Base-by-base conservation (phyloP, 2,113 vertebrate species). In the Atractosteus spatula region DNA sequence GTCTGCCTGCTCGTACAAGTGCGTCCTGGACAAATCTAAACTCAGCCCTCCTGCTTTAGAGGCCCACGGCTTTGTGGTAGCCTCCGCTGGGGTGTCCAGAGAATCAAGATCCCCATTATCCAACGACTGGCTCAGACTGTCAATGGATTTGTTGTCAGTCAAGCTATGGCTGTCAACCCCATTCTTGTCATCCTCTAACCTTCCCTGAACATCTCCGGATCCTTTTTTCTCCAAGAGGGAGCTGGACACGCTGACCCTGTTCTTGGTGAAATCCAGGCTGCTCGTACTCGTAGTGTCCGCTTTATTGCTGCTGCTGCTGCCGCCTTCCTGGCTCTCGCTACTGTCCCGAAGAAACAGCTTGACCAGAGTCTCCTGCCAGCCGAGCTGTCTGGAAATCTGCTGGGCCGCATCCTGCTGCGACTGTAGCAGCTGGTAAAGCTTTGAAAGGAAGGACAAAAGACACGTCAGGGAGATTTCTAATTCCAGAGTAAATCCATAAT, bases 311-410 rank as follows among this genome's bases (percentile, higher is more conserved):
- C 41, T 72, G 62, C 7, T 82, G 76, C 71, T 14, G 1, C 78
- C 47, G 4, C 83, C 78, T 2, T 85, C 84, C 3, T 55, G 88
- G 41, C 77, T 76, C 13, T 88, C 85, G 0, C 89, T 85, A 65
- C 91, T 93, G 72, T 86, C 82, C 73, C 95, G 95, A 72, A 98
- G 78, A 72, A 95, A 93, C 0, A 98, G 88, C 2, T 90, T 92
- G 77, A 96, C 84, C 51, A 99, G 89, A 1, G 96, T 97, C 82
- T 99, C 97, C 87, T 99, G 97, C 97, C 97, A 99, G 77, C 96
- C 96, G 74, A 93, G 86, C 86, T 98, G 96, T 77, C 87, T 93
- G 17, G 94, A 90, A 77, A 99, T 94, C 80, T 97, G 96, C 68
- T 89, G 76, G 0, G 94, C 95, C 62, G 95, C 95, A n/a, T 98